A percentile compares a stretch with the other conserved stretches of the same genome.
Conservation (phyloP, 2,113 vertebrate genomes). For the Boulengeromyrus knoepffleri region DNA sequence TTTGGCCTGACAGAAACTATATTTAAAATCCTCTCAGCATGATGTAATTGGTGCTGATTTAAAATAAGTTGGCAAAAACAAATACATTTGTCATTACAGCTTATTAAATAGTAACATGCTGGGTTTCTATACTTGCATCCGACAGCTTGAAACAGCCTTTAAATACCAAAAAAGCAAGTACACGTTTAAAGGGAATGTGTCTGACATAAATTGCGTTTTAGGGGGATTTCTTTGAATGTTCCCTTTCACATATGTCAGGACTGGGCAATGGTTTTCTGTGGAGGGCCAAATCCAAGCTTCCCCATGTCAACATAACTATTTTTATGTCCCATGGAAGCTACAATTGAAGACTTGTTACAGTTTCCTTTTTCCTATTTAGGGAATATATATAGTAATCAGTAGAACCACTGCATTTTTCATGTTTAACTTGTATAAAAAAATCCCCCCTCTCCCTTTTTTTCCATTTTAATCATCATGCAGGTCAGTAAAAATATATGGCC, state of each 20-base stretch:
- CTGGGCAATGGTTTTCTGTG: not conserved
- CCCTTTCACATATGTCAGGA: not conserved
- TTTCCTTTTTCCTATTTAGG: not conserved
- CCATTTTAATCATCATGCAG: not conserved
- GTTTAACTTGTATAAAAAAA: not conserved
- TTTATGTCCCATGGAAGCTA: not conserved
- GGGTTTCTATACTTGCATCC: not conserved
- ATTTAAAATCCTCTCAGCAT: not conserved
- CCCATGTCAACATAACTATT: not conserved
- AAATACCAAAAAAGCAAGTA: not conserved
- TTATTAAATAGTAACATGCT: not conserved
- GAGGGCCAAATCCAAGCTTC: not conserved
- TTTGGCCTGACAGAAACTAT: not conserved
- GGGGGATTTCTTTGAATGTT: not conserved
- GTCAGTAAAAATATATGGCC: not conserved
- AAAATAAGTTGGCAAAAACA: not conserved
- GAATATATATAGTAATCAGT: not conserved
- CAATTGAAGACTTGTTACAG: not conserved
- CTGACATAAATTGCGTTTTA: not conserved
- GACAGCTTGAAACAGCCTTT: not conserved
- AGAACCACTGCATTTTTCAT: not conserved
- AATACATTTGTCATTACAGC: not conserved
- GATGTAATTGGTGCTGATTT: not conserved
- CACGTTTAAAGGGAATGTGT: not conserved
- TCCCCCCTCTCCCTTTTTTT: not conserved